Evolutionary conservation across 2,113 vertebrate genomes (phyloP), one percentile per base, ranked within the genome.

Genomic region (Xiphophorus couchianus): DNA sequence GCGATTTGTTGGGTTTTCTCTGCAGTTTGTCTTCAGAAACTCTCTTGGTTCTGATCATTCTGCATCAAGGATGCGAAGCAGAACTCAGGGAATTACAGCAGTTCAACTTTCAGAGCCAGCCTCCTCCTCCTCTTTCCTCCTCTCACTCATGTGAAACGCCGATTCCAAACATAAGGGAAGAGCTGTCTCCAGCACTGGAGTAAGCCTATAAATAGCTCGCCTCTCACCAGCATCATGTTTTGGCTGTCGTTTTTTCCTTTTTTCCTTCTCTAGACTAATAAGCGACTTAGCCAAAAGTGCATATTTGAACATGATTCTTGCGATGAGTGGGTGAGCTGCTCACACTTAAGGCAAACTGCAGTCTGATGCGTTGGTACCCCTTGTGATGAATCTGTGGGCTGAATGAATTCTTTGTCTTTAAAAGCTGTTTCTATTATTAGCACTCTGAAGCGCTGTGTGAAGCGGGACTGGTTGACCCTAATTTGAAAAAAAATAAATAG

Each of bases 131-230:
- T 66, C 35, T 11, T 37, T 37, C 35, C 35, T 37, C 39, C 28
- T 71, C 33, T 77, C 66, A 35, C 44, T 68, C 48, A 28, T 78
- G 80, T 89, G 82, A 89, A 84, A 76, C 84, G 86, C 82, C 58
- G 84, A 74, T 67, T 66, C 84, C 61, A 78, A 88, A 88, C 88
- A 87, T 80, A 85, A 86, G 72, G 61, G 79, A 80, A 75, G 67
- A 77, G 77, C 77, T 14, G 74, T 82, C 69, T 84, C 76, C 58
- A 71, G 73, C 78, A 5, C 66, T 82, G 74, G 80, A 85, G 88
- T 86, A 83, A 81, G 42, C 29, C 86, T 90, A 91, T 92, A 90
- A 92, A 93, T 93, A 93, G 83, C 73, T 64, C 22, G 58, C 37
- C 75, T 88, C 81, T 86, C 82, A 85, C 78, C 85, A 88, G 73